phyloP scores from a whole-genome alignment of 2,113 vertebrate species.

The Propithecus coquereli region DNA sequence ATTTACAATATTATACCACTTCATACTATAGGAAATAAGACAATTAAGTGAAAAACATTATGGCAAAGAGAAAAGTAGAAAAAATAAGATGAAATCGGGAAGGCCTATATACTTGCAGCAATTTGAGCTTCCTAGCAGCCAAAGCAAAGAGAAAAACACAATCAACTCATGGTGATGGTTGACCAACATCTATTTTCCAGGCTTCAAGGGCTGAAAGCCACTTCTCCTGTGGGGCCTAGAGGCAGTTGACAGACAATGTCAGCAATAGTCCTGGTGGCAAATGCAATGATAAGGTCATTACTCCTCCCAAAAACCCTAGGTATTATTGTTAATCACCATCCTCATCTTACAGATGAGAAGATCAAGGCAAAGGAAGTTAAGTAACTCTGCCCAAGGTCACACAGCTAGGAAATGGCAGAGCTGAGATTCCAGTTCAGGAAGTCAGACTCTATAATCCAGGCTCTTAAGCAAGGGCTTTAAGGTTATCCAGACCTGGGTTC shows the following conservation, averaged over 20 bases:
- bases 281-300: fast-evolving
- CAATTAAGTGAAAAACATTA: neutral
- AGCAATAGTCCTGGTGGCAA: neutral
- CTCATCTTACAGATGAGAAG: neutral
- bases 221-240: neutral
- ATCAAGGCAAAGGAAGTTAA: neutral
- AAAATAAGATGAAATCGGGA: neutral
- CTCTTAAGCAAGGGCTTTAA: neutral
- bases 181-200: neutral
- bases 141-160: constrained; percentile 7
- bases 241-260: too few species aligned
- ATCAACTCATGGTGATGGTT: neutral
- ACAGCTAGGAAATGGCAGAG: neutral
- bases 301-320: neutral
- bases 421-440: neutral
- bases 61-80: neutral
- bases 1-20: neutral
- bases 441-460: neutral
- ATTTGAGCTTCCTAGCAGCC: constrained; percentile 19
- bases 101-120: neutral
- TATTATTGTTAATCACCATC: fast-evolving
- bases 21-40: neutral
- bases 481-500: neutral
- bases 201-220: neutral
- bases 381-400: neutral